phyloP scores from a whole-genome alignment of 2,797 vertebrate genomes.

The Orestias chungarensis region DNA sequence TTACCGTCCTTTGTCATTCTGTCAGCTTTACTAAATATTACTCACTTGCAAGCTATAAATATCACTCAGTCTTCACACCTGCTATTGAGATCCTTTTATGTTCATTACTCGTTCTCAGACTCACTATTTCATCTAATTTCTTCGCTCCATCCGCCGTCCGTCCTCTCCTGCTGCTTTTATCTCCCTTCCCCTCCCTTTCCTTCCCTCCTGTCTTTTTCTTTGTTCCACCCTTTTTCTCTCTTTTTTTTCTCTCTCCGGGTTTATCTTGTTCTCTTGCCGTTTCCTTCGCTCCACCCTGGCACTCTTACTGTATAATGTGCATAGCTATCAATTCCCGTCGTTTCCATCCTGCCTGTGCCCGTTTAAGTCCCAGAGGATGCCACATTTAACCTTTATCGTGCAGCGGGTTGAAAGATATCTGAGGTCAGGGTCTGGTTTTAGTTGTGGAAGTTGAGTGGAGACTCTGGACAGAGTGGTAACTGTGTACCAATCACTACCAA shows the following conservation, averaged over 20 bases:
- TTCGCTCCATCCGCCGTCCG: conserved; percentile 2
- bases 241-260: conserved; percentile 29
- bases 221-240: conserved; percentile 45
- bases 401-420: conserved; percentile 45
- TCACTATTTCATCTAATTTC: conserved; percentile 13
- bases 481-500: background rate
- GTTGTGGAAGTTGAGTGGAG: conserved; percentile 67
- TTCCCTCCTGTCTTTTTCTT: conserved; percentile 42
- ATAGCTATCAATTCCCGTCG: conserved; percentile 30
- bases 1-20: conserved; percentile 62
- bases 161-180: conserved; percentile 48
- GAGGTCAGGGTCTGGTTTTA: conserved; percentile 19
- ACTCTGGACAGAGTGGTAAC: conserved; percentile 39
- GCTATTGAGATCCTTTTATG: conserved; percentile 12
- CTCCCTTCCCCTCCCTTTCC: conserved; percentile 65
- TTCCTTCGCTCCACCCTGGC: conserved; percentile 48
- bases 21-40: conserved; percentile 58
- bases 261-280: conserved; percentile 57
- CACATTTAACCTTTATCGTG: conserved; percentile 50
- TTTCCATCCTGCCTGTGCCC: conserved; percentile 29
- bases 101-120: conserved; percentile 14
- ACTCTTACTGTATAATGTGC: conserved; percentile 51
- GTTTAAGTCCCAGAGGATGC: conserved; percentile 43
- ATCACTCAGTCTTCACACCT: conserved; percentile 35
- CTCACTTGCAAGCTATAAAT: conserved; percentile 63